phyloP scores from a whole-genome alignment of 2,888 invertebrate genomes.

The Archips crataeganus region DNA sequence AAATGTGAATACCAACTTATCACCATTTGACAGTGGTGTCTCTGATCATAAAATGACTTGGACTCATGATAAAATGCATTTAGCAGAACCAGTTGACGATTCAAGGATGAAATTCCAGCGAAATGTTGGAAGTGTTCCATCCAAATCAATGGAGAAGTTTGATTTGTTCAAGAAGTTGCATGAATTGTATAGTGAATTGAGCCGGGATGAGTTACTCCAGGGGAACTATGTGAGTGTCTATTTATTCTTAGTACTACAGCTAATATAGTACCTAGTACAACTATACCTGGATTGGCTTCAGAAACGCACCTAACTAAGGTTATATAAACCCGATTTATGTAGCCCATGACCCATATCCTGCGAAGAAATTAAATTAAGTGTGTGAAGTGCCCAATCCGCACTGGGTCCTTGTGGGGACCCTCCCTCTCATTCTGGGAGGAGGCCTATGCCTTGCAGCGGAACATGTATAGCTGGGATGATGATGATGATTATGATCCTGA shows the following conservation, averaged over 20 bases:
- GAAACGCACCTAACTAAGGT: background rate
- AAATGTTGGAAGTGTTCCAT: constrained; percentile 69
- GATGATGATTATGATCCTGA: background rate
- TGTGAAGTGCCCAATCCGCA: too few species aligned
- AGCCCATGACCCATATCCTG: background rate
- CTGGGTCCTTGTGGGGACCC: too few species aligned
- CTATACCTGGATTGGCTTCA: background rate
- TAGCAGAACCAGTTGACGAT: constrained; percentile 81
- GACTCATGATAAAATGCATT: constrained; percentile 82
- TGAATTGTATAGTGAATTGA: constrained; percentile 80
- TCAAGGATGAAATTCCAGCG: constrained; percentile 80
- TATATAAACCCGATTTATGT: background rate
- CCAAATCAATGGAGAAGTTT: constrained; percentile 75
- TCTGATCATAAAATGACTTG: constrained; percentile 84
- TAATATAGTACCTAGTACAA: background rate
- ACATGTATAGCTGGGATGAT: too few species aligned
- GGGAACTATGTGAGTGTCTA: constrained; percentile 75
- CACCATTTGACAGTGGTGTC: constrained; percentile 80
- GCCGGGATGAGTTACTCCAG: constrained; percentile 78
- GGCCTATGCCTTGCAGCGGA: too few species aligned
- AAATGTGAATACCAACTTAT: constrained; percentile 80
- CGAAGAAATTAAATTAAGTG: too few species aligned
- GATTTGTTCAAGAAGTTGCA: constrained; percentile 83
- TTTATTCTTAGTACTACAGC: constrained; percentile 10
- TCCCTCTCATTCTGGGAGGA: too few species aligned